Conservation (phyloP, 1,140 invertebrate genomes). For the Lutraria rhynchaena region DNA sequence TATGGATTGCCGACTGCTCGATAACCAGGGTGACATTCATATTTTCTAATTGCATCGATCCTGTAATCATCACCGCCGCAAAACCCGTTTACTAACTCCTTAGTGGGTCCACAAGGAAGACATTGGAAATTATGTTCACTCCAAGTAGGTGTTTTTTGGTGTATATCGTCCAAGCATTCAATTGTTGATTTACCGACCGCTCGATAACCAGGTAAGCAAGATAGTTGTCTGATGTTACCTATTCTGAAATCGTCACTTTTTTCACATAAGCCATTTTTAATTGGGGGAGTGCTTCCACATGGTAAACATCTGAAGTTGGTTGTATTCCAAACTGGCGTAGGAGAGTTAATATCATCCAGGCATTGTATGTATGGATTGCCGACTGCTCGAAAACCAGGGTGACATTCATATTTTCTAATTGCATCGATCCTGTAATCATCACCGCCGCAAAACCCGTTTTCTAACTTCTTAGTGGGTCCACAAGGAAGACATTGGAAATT, state of each 20-base stretch:
- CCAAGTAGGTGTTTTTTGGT: conserved; percentile 25
- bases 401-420: conserved; percentile 3
- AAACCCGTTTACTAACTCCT: conserved; percentile 10
- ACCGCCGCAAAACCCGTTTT: conserved; percentile 19
- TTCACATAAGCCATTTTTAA: conserved; percentile 34
- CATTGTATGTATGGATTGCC: conserved; percentile 23
- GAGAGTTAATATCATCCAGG: not conserved
- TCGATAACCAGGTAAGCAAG: conserved; percentile 23
- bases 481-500: conserved; percentile 38
- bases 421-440: conserved; percentile 12
- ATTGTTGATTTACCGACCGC: conserved; percentile 14
- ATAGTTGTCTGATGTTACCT: conserved; percentile 14
- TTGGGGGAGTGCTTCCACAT: conserved; percentile 19
- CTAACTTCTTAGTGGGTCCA: conserved; percentile 6
- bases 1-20: conserved; percentile 1
- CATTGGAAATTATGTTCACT: conserved; percentile 22
- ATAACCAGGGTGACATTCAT: conserved; percentile 20
- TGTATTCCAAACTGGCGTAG: conserved; percentile 13
- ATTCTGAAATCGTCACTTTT: conserved; percentile 26
- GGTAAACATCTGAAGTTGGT: conserved; percentile 33
- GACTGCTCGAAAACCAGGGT: conserved; percentile 19
- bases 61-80: conserved; percentile 19
- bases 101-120: conserved; percentile 26
- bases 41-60: conserved; percentile 15
- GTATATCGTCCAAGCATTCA: conserved; percentile 3